A percentile compares a stretch with the other conserved stretches of the same genome.
These are phyloP conservation scores for Copidosoma floridanum DNA, from an alignment of 1,140 invertebrate species.

Conservation along the genomic window DNA sequence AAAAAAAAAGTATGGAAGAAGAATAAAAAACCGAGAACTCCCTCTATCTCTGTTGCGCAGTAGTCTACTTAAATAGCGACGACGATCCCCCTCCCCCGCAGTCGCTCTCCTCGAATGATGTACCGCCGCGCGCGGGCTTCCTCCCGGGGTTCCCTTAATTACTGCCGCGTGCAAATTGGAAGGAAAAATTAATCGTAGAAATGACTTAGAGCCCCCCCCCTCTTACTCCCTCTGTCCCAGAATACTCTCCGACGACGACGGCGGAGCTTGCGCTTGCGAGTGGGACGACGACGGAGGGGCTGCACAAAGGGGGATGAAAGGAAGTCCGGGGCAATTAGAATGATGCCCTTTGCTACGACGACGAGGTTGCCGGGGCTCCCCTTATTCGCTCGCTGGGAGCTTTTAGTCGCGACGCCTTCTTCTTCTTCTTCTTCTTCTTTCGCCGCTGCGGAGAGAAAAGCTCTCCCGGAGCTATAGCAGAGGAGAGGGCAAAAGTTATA, in stretches of 20 bases:
- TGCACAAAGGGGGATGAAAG: conserved; percentile 56
- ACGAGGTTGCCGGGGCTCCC: conserved; percentile 25
- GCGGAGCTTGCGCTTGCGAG: conserved; percentile 5
- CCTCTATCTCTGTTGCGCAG: too few relatives aligned
- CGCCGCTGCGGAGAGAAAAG: not conserved
- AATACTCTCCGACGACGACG: conserved; percentile 15
- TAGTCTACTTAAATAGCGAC: too few relatives aligned
- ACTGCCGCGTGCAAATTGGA: conserved; percentile 60
- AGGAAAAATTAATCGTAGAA: conserved; percentile 61
- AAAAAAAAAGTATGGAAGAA: too few relatives aligned
- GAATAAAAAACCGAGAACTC: not conserved
- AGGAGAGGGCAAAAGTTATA: too few relatives aligned
- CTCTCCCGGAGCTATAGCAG: too few relatives aligned
- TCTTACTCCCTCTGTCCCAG: too few relatives aligned
- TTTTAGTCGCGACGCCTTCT: not conserved
- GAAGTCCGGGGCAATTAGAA: conserved; percentile 59
- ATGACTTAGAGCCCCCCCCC: conserved; percentile 57
- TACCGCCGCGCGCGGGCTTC: too few relatives aligned
- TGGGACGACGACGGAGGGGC: conserved; percentile 43
- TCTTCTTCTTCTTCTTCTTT: conserved; percentile 13
- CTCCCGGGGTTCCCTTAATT: conserved; percentile 57
- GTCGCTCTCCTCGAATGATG: conserved; percentile 48
- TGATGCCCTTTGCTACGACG: conserved; percentile 50
- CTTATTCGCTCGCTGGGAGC: not conserved
- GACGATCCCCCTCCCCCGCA: too few relatives aligned